Base-by-base conservation (phyloP, 2,113 vertebrate species). In the Phaethornis superciliosus region DNA sequence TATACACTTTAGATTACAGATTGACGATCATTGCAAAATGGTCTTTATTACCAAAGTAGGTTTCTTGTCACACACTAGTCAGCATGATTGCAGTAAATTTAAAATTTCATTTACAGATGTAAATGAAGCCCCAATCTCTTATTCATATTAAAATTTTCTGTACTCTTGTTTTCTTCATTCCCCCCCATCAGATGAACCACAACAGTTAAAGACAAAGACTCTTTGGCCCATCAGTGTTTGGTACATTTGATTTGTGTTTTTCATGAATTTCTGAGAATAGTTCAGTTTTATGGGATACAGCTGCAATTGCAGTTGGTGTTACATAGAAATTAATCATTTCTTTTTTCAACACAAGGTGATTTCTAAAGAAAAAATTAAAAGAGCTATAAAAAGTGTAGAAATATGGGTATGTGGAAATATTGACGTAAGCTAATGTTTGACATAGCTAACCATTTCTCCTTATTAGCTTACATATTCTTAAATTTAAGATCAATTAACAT, bases 401-500 rank as follows among this genome's bases (percentile, higher is more conserved):
- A 70, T 62, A 63, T 0, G 3, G 7, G 2, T 72, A 70, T 6
- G 42, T 63, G 47, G 20, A 33, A 92, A 67, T 63, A 67, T 32
- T 9, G 17, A 67, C 35, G 54, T 52, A 69, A 81, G 70, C 44
- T 40, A 40, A 68, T 2, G 9, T 6, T 5, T 55, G 51, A 72
- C 33, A 51, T 1, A 37, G 42, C 13, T 75, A 74, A 88, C 13
- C 4, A 37, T 37, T 85, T 81, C 59, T 51, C 27, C 35, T 70
- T 51, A 88, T 58, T 76, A 76, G n/a, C 26, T 58, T 5, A 10
- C 46, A 54, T 16, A 49, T 56, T 87, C 67, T 72, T 80, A 44
- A 77, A 90, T 21, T 58, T 33, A 17, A 93, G 76, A 46, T 89
- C 24, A 65, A 42, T 32, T 84, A 89, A 68, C 62, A 82, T 69